phyloP scores from a whole-genome alignment of 2,113 vertebrate species.

The Eudyptes chrysolophus region DNA sequence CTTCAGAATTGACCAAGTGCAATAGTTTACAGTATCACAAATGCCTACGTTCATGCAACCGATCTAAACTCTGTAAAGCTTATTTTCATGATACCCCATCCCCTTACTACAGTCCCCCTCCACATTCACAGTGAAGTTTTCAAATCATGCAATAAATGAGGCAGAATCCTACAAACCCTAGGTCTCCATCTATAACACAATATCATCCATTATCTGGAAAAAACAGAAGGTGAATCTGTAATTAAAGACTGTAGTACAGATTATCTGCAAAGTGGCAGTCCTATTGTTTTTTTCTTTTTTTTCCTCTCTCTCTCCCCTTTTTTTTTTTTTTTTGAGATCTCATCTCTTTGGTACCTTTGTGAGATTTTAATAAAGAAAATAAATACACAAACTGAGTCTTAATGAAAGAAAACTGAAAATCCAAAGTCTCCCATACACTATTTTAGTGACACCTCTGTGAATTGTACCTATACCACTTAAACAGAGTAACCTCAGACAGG shows the following conservation, averaged over 20 bases:
- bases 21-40: not conserved
- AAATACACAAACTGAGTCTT: not conserved
- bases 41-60: not conserved
- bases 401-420: not conserved
- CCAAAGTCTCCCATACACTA: not conserved
- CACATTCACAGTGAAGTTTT: not conserved
- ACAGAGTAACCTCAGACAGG: not conserved
- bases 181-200: not conserved
- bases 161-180: not conserved
- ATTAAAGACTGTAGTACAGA: not conserved
- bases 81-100: not conserved
- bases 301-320: no score
- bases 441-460: not conserved
- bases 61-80: not conserved
- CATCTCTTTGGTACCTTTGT: not conserved
- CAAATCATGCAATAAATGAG: not conserved
- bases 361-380: not conserved
- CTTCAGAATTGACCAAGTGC: not conserved
- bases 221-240: not conserved
- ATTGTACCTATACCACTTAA: not conserved
- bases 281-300: not conserved
- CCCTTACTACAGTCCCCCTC: not conserved
- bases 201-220: not conserved
- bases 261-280: not conserved
- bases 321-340: not conserved